Base-by-base conservation (phyloP, 2,113 vertebrate genomes). In the Semnornis frantzii region DNA sequence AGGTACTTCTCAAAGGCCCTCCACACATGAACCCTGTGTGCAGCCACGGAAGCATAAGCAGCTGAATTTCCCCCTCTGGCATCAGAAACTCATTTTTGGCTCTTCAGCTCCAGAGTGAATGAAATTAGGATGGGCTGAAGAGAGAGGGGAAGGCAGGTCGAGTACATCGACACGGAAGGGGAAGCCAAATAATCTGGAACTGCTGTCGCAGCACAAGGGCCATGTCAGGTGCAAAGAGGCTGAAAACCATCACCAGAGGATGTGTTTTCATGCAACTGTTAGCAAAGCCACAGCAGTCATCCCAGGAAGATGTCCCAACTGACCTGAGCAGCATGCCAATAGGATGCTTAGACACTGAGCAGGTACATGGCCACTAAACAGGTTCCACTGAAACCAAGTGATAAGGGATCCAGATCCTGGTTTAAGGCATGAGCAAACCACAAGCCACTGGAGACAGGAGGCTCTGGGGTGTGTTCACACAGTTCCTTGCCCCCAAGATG, bases 291-390 rank as follows among this genome's bases (percentile, higher is more conserved):
- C 34, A 73, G 83, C 92, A 93, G 84, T 39, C 83, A 87, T 93
- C 94, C 64, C 83, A 12, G 39, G 2, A 2, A 80, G 93, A 58
- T 27, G 59, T 10, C 93, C 34, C 7, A 3, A 82, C 18, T 0
- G 0, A 62, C 79, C 92, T 90, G 93, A 96, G 92, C 93, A 81
- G 93, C 90, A 89, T 83, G 80, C 58, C 70, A 93, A 93, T 75
- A 70, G 77, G 73, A 44, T 73, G 92, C 34, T 76, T 73, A 76
- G 94, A 85, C 85, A 85, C n/a, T 3, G 15, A 80, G 57, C 3
- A 4, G 76, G 42, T 37, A 55, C 8, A 3, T 5, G 33, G 90
- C 37, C 65, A 5, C 74, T 87, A 85, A 83, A 78, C 27, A 76
- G 82, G 65, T 23, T 84, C 50, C 1, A 58, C 74, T 75, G 20